Base-by-base conservation (phyloP, 2,797 vertebrate genomes). In the Cyclopterus lumpus region DNA sequence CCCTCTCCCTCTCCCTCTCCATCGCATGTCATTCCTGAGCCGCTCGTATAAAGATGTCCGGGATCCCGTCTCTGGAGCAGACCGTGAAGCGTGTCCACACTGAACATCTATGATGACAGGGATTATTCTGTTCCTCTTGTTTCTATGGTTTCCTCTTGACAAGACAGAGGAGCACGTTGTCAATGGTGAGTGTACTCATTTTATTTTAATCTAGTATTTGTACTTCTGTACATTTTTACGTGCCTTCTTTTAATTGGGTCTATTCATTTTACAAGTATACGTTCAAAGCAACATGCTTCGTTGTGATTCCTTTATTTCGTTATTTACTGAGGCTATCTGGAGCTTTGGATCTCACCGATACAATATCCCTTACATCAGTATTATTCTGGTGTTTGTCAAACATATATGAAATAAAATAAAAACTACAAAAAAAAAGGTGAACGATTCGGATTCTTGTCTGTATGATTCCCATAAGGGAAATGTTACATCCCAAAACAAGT, bases 111-210 rank as follows among this genome's bases (percentile, higher is more conserved):
- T 74, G 79, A 95, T 94, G 94, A 81, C 84, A 69, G 88, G 87
- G 74, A 89, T 94, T 89, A 91, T 90, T 83, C 59, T 92, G 26
- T 78, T 92, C 18, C 83, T 94, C 76, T 79, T 94, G 71, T 90
- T 92, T 62, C 79, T 93, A 3, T 40, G 69, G n/a, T 77, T 94
- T 77, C 81, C 90, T 70, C 86, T 92, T 51, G 77, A 73, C 55
- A 81, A 81, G n/a, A 84, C 93, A n/a, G 89, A 95, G 32, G 94
- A 95, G 58, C 89, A 91, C 65, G 80, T 48, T 30, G 90, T 92
- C 12, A 94, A 94, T 42, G 95, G 95, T 95, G 54, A 91, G 91
- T 83, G 4, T 3, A 46, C 40, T 8, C n/a, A 16, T 30, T n/a
- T 46, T 51, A 24, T 20, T 40, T 22, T 24, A 15, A 4, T 22